These are phyloP conservation scores for Capromys pilorides DNA, from an alignment of 2,797 vertebrate genomes.

Conservation along the genomic window DNA sequence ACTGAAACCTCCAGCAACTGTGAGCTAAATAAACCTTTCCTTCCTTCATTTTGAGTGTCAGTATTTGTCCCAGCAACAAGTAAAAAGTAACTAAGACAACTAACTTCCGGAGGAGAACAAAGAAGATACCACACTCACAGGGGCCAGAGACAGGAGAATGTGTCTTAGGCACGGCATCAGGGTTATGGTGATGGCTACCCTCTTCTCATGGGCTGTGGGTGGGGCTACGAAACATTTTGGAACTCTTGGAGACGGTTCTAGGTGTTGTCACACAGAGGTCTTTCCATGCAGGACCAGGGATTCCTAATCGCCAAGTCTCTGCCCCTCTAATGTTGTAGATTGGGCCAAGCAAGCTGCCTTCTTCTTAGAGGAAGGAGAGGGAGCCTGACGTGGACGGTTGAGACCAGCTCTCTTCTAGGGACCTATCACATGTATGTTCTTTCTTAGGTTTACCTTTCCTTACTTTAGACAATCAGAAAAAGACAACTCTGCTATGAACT, in stretches of 20 bases:
- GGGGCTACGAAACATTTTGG: background rate
- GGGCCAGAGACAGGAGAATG: too few relatives aligned
- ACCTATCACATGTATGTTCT: background rate
- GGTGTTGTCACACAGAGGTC: background rate
- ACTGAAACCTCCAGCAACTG: too few relatives aligned
- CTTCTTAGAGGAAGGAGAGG: background rate
- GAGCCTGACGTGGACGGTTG: background rate
- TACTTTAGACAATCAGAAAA: background rate
- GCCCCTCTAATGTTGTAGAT: background rate
- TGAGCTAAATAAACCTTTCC: too few relatives aligned
- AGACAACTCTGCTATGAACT: background rate
- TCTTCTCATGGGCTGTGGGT: background rate
- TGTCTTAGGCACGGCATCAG: background rate
- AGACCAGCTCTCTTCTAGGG: background rate
- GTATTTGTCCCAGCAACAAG: too few relatives aligned
- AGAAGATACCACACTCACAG: background rate
- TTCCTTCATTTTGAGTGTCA: too few relatives aligned
- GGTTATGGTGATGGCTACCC: background rate
- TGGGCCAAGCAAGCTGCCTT: background rate
- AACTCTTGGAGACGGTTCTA: background rate
- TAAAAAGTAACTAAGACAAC: too few relatives aligned
- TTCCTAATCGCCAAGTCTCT: background rate
- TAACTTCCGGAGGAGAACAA: background rate
- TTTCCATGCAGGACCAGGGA: background rate
- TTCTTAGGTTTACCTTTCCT: background rate